Percentiles rank a stretch among this genome's conserved stretches.
Conservation (phyloP, 2,797 vertebrate genomes). For the Tangara arthus region DNA sequence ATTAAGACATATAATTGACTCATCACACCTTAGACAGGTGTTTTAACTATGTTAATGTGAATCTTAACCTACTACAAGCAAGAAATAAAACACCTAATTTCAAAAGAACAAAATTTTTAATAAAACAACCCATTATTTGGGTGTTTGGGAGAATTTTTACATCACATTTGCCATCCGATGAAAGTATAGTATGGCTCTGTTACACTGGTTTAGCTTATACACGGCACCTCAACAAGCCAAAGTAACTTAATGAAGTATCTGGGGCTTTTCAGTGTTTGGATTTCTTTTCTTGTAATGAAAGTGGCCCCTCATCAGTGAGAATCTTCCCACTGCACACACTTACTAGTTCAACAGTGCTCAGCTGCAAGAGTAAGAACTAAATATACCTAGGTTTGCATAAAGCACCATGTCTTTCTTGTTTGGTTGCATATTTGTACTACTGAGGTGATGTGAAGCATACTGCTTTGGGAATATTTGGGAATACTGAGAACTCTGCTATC, state of each 20-base stretch:
- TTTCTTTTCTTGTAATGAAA: background rate
- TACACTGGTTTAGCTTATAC: background rate
- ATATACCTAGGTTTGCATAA: background rate
- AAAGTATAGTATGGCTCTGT: background rate
- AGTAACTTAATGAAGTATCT: background rate
- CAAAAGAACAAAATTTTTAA: background rate
- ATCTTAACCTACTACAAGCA: background rate
- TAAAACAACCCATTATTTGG: too few relatives aligned
- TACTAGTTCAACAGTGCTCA: background rate
- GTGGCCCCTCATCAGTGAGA: background rate
- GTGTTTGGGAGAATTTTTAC: background rate
- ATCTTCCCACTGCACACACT: background rate
- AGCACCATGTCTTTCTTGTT: background rate
- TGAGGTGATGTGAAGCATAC: background rate
- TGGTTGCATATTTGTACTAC: background rate
- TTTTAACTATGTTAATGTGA: background rate
- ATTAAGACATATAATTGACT: background rate
- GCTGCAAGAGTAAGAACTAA: background rate
- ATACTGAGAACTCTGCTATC: background rate
- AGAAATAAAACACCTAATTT: background rate
- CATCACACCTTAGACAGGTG: background rate
- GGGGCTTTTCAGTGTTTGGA: background rate
- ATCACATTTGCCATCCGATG: background rate
- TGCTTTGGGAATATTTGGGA: background rate
- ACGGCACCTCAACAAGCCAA: background rate